phyloP scores from a whole-genome alignment of 2,888 invertebrate species.

The Thymelicus sylvestris region DNA sequence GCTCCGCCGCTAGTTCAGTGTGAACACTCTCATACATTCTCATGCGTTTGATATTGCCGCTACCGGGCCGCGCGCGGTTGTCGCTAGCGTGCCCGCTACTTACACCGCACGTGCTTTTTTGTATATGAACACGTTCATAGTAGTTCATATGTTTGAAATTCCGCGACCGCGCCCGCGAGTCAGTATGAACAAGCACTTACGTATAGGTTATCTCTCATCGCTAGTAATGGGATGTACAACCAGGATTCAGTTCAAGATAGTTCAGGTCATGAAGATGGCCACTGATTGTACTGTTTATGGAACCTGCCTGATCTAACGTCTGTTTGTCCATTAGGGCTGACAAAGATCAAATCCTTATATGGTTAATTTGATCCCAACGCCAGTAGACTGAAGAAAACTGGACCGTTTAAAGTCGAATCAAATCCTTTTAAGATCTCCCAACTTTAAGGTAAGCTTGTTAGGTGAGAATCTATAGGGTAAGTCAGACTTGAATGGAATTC shows the following conservation, averaged over 20 bases:
- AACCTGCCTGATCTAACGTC: conserved; percentile 5
- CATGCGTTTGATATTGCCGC: too few relatives aligned
- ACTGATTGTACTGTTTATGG: conserved; percentile 18
- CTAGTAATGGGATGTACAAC: not conserved
- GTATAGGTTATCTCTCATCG: not conserved
- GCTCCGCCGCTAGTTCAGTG: too few relatives aligned
- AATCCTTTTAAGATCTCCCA: not conserved
- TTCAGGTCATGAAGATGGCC: conserved; percentile 27
- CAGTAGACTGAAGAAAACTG: not conserved
- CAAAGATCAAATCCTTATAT: conserved; percentile 19
- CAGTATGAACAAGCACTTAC: too few relatives aligned
- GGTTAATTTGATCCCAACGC: conserved; percentile 10
- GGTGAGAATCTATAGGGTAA: not conserved
- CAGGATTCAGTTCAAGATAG: not conserved
- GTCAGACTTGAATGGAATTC: too few relatives aligned
- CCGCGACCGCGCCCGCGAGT: too few relatives aligned
- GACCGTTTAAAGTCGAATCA: not conserved
- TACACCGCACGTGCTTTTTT: too few relatives aligned
- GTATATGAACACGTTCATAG: too few relatives aligned
- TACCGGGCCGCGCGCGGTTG: too few relatives aligned
- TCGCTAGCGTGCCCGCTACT: too few relatives aligned
- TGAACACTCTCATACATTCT: too few relatives aligned
- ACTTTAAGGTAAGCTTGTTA: not conserved
- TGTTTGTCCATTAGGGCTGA: conserved; percentile 5
- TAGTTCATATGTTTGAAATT: too few relatives aligned